Base-by-base conservation (phyloP, 1,140 invertebrate species). In the Frieseomelitta varia region DNA sequence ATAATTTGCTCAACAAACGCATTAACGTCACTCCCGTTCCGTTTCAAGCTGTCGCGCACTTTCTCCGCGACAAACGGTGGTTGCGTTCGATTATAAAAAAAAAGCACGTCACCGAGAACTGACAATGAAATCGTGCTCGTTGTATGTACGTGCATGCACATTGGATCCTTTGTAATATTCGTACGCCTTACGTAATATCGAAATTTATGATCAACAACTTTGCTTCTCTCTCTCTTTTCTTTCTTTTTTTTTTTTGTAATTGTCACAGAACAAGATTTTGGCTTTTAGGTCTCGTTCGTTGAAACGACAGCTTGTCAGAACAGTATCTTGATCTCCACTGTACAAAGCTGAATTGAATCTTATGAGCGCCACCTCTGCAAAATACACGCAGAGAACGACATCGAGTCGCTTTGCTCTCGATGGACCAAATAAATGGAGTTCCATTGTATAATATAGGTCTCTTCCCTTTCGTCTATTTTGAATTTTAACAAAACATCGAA, bases 1-100 rank as follows among this genome's bases (percentile, higher is more conserved):
- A 76, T 69, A 78, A 69, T 83, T 83, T 65, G 11, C 47, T 55
- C 71, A 84, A 79, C 81, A 79, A 72, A 79, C 27, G 81, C 81
- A 63, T 72, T 79, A 79, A 72, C 81, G 81, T 79, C 81, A 39
- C 53, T 11, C 15, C 15, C 27, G 75, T 79, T 76, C 39, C 30
- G 69, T 72, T 84, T 79, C 27, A 21, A 58, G 51, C 34, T 55
- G 75, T 56, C 72, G 81, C 27, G 39, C 55, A 63, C 81, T 84
- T 84, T 84, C 81, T 72, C 67, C 81, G 76, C 75, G 81, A 84
- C 72, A 84, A 47, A 47, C 8, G 39, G 65, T 17, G 24, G 24
- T 12, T 39, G 67, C 55, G 65, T n/a, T 11, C 21, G 30, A 4
- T 34, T 79, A 30, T 53, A 71, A 72, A 84, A 27, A 67, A 61